phyloP scores from a whole-genome alignment of 2,113 vertebrate species.

The Tachysurus vachellii region DNA sequence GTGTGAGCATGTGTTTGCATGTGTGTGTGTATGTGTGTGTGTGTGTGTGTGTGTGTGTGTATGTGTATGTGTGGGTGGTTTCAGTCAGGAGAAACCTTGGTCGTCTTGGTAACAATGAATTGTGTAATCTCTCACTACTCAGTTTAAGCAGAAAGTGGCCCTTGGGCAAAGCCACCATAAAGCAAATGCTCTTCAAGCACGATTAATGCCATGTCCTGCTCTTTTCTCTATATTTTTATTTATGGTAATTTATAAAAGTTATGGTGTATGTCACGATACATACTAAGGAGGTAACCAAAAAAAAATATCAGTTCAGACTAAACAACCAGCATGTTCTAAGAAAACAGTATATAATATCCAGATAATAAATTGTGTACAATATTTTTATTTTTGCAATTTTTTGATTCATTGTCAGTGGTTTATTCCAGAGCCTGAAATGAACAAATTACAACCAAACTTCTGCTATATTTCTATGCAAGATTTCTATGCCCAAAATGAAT shows the following conservation, averaged over 20 bases:
- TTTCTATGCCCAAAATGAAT: neutral
- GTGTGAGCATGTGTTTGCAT: constrained; percentile 2
- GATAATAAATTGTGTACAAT: neutral
- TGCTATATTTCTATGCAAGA: neutral
- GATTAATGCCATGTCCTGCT: constrained; percentile 66
- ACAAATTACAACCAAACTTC: neutral
- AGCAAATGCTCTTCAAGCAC: constrained; percentile 71
- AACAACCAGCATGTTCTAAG: neutral
- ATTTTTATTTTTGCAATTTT: neutral
- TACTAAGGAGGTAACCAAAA: neutral
- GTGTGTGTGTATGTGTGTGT: constrained; percentile 30
- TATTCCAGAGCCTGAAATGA: neutral
- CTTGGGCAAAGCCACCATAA: constrained; percentile 65
- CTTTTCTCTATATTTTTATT: constrained; percentile 48
- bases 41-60: constrained; percentile 26
- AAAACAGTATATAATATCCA: neutral
- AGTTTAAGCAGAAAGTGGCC: constrained; percentile 65
- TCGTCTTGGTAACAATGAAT: constrained; percentile 65
- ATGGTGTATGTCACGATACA: neutral
- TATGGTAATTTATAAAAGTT: neutral
- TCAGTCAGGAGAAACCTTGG: constrained; percentile 57
- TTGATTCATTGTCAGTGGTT: neutral
- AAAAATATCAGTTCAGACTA: neutral
- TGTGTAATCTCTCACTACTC: constrained; percentile 69
- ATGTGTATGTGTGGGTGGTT: constrained; percentile 46